Percentiles rank a stretch among this genome's conserved stretches.
Evolutionary conservation across 2,113 vertebrate genomes (phyloP).

Genomic region (Brachirus orientalis): DNA sequence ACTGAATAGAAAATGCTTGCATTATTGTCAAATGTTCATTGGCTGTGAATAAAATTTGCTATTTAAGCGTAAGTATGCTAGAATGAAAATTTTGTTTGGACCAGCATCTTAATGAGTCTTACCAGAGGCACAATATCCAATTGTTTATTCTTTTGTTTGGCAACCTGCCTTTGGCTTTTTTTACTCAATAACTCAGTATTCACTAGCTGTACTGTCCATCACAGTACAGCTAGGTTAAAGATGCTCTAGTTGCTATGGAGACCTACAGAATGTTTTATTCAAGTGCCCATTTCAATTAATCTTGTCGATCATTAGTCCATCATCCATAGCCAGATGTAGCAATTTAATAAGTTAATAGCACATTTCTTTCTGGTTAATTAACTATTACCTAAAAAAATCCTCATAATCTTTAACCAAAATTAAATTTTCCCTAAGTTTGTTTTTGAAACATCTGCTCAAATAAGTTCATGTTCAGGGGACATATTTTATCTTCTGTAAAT

Average conservation of each 20-base stretch:
- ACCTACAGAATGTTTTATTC: constrained; percentile 47
- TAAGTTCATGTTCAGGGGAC: neutral
- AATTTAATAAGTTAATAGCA: neutral
- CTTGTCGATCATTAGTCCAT: constrained; percentile 39
- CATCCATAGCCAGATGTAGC: constrained; percentile 17
- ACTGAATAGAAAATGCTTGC: no score
- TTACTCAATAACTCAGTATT: constrained; percentile 36
- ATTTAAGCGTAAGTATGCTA: no score
- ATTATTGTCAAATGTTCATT: no score
- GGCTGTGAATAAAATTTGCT: no score
- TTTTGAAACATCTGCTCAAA: no score
- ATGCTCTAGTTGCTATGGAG: constrained; percentile 58
- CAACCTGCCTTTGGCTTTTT: constrained; percentile 21
- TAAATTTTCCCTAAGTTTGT: neutral
- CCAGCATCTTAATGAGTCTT: neutral
- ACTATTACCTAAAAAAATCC: no score
- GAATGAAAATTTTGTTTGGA: constrained; percentile 9
- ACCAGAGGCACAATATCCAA: no score
- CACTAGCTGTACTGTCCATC: constrained; percentile 20
- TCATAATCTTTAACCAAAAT: neutral
- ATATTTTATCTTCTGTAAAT: neutral
- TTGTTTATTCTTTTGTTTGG: neutral
- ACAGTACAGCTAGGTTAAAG: constrained; percentile 38
- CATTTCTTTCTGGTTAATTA: no score
- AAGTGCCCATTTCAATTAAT: constrained; percentile 40